Percentiles rank a stretch among this genome's conserved stretches.
phyloP scores from a whole-genome alignment of 2,113 vertebrate genomes.

The Chauna torquata region DNA sequence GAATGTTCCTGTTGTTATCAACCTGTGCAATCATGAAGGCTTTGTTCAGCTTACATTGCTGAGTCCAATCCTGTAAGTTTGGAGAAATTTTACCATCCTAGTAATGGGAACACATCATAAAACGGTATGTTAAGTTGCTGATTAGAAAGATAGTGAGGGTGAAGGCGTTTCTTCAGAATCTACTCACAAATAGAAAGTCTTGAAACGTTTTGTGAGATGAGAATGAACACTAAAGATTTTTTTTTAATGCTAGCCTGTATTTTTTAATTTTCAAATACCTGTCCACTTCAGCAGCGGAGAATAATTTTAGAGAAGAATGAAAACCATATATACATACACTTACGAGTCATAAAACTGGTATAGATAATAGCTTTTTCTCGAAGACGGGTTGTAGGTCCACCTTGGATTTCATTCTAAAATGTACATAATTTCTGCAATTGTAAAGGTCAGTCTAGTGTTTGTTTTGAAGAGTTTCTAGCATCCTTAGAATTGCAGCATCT shows the following conservation, averaged over 20 bases:
- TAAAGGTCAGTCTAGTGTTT: neutral
- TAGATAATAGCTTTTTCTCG: neutral
- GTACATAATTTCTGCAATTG: neutral
- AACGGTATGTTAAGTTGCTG: neutral
- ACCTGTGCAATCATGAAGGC: rapidly evolving
- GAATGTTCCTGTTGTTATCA: neutral
- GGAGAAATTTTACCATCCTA: rapidly evolving
- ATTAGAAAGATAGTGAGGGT: neutral
- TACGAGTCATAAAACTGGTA: neutral
- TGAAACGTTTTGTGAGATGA: neutral
- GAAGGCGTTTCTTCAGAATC: neutral
- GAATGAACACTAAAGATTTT: neutral
- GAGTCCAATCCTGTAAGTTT: neutral
- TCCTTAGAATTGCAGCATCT: neutral
- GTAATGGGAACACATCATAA: neutral
- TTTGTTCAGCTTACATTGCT: neutral
- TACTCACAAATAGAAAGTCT: neutral
- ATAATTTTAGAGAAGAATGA: neutral
- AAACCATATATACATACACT: rapidly evolving
- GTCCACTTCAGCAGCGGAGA: neutral
- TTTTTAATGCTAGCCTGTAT: neutral
- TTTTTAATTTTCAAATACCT: neutral
- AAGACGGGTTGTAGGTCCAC: too few species aligned
- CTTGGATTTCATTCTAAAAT: neutral
- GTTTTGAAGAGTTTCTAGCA: neutral